Evolutionary conservation across 2,888 invertebrate genomes (phyloP), one percentile per base, ranked within the genome.

Genomic region (Stenotaenia linearis): DNA sequence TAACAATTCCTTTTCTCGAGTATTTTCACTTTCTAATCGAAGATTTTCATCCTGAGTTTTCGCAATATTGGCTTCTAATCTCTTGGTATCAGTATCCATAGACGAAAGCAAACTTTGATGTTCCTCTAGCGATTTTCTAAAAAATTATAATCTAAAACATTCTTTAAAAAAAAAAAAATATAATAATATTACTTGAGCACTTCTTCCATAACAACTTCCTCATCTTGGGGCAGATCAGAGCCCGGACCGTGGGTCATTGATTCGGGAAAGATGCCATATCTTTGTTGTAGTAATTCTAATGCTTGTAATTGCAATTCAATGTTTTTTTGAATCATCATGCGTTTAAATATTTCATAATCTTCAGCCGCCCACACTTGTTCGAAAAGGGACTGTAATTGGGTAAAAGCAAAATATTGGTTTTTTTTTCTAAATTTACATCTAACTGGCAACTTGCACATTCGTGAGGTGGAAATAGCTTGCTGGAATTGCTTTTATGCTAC

Each of bases 291-390:
- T 83, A 95, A 88, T 86, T 94, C 94, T 82, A 95, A 86, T 0
- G 95, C 94, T 89, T 97, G 92, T 81, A 97, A 87, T 85, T 97
- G 97, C 40, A 97, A 88, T 84, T 96, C 96, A 28, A 96, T 91
- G 86, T 97, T 97, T 84, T 94, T 92, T 85, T 95, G 94, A 7
- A 92, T 93, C 97, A 97, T 97, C 92, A 97, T 93, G 81, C 93
- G 90, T 80, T 92, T 92, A 85, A 97, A 97, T 86, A 96, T 92
- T 82, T 92, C 91, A 83, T 92, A 93, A 86, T 97, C 95, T 85
- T 96, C 96, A 0, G 96, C 96, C 0, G 97, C 96, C 93, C 96
- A 94, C 80, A 97, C 93, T 89, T 94, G 91, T 83, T 92, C 91
- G 84, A 92, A 90, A 30, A 90, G 85, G 81, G 88, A 88, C 90